phyloP scores from a whole-genome alignment of 2,797 vertebrate genomes.

The Danio tinwini region DNA sequence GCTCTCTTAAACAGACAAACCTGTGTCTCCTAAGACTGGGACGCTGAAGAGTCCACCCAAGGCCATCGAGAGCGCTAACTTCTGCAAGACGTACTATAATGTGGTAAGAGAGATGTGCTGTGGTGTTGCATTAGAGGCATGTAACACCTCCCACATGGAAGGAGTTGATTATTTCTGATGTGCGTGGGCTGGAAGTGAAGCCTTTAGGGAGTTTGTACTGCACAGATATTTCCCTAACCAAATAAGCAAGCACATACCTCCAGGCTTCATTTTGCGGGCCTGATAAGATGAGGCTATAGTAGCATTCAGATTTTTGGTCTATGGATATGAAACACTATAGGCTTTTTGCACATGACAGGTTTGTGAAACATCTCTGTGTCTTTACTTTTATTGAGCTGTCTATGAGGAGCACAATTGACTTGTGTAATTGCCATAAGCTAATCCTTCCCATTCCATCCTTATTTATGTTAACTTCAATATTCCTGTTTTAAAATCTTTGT shows the following conservation, averaged over 20 bases:
- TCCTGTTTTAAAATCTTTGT: not conserved
- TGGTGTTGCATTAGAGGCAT: not conserved
- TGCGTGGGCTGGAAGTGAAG: not conserved
- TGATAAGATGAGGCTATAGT: not conserved
- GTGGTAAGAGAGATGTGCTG: conserved; percentile 81
- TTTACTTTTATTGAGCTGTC: not conserved
- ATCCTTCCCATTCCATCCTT: not conserved
- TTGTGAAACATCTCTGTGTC: no score
- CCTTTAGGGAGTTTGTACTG: conserved; percentile 1
- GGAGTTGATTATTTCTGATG: conserved; percentile 6
- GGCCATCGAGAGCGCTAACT: conserved; percentile 90
- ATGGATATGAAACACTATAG: not conserved
- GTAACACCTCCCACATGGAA: not conserved
- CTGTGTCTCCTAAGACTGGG: conserved; percentile 96
- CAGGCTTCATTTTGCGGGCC: not conserved
- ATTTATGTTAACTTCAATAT: not conserved
- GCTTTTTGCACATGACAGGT: no score
- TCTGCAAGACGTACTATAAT: conserved; percentile 98
- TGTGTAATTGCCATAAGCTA: not conserved
- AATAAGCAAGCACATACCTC: conserved; percentile 4
- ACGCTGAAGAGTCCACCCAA: conserved; percentile 94
- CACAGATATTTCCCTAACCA: conserved; percentile 19
- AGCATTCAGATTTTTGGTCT: not conserved
- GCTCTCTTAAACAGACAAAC: conserved; percentile 85
- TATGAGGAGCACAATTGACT: not conserved